Conservation (phyloP, 1,140 invertebrate species). For the Psix sp. region DNA sequence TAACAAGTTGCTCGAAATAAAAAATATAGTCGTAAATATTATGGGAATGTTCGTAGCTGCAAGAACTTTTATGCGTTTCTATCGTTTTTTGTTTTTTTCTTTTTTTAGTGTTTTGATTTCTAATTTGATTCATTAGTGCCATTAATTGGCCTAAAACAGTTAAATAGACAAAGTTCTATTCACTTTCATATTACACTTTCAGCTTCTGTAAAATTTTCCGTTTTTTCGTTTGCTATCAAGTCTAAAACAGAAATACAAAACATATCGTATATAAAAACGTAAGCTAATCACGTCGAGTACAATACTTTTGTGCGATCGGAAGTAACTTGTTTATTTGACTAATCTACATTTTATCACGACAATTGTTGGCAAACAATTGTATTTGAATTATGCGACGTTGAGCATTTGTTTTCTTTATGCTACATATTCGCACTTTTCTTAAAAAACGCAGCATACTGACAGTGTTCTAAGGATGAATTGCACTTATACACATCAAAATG, state of each 20-base stretch:
- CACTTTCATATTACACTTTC: constrained; percentile 4
- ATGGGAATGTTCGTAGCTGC: constrained; percentile 31
- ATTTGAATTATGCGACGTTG: constrained; percentile 25
- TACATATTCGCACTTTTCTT: constrained; percentile 3
- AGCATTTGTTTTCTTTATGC: constrained; percentile 29
- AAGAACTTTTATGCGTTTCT: constrained; percentile 9
- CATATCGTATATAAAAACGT: constrained; percentile 11
- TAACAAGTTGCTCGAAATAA: constrained; percentile 41
- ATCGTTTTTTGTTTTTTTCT: neutral
- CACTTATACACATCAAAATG: too few relatives aligned
- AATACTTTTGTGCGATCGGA: constrained; percentile 30
- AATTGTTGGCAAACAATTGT: constrained; percentile 39
- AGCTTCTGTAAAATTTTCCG: constrained; percentile 8
- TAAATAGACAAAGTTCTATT: constrained; percentile 21
- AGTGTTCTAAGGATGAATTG: neutral
- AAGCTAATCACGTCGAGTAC: constrained; percentile 8
- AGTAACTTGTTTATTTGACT: constrained; percentile 26
- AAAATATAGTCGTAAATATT: constrained; percentile 38
- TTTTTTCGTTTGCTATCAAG: too few relatives aligned
- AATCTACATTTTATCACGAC: constrained; percentile 46
- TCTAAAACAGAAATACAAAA: constrained; percentile 5
- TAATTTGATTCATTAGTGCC: neutral
- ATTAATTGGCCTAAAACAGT: constrained; percentile 27
- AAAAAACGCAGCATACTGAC: neutral
- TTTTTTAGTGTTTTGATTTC: too few relatives aligned